phyloP scores from a whole-genome alignment of 2,888 invertebrate genomes.

The Ophion costatus region DNA sequence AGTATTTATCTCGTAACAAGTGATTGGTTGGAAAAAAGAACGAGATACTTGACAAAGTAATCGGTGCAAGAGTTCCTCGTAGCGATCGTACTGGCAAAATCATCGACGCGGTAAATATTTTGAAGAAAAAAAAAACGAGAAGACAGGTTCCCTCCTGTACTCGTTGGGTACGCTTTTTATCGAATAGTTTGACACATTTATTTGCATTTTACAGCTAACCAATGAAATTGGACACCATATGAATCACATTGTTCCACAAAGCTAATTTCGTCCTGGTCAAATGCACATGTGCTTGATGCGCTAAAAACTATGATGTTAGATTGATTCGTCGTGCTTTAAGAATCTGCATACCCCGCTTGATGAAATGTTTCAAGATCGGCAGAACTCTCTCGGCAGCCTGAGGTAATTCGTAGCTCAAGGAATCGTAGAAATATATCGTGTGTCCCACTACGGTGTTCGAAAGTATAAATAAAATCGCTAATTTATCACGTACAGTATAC shows the following conservation, averaged over 20 bases:
- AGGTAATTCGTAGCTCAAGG: conserved; percentile 8
- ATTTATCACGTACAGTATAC: no score
- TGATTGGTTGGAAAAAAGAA: neutral
- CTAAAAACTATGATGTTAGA: conserved; percentile 7
- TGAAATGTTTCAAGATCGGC: conserved; percentile 44
- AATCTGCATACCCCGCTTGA: conserved; percentile 4
- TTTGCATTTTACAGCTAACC: neutral
- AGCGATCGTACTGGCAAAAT: neutral
- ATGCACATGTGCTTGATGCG: neutral
- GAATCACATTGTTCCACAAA: neutral
- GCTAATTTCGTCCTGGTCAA: neutral
- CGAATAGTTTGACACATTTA: conserved; percentile 7
- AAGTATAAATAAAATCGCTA: neutral
- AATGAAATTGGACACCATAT: neutral
- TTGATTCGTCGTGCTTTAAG: neutral
- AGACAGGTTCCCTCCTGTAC: neutral
- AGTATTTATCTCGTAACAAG: neutral
- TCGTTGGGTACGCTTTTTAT: neutral
- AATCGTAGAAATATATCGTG: neutral
- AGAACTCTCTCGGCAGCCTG: conserved; percentile 8
- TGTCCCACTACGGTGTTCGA: neutral
- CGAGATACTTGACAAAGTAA: neutral
- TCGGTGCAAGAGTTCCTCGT: neutral
- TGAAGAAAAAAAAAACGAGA: neutral
- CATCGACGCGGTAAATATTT: conserved; percentile 5